Evolutionary conservation across 2,797 vertebrate species (phyloP), one percentile per base, ranked within the genome.

Genomic region (Odontamblyopus rebecca): DNA sequence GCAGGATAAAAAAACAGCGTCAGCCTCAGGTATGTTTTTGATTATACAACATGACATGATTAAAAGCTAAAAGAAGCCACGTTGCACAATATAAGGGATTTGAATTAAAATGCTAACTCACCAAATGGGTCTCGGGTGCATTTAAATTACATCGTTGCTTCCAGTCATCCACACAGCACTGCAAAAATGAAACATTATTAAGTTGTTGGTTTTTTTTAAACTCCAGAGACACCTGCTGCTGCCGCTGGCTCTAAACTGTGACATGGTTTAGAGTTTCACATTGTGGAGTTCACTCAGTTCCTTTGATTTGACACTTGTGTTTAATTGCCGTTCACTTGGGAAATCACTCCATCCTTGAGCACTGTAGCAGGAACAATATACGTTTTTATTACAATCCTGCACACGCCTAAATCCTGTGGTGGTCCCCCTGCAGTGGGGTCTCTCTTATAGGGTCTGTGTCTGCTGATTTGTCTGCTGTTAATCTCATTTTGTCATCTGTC

Each of bases 301-400:
- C 76, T 73, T 85, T 76, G 83, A 80, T 81, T 12, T 53, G 85
- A 89, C 82, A 86, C 70, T 73, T 81, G 68, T 74, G 71, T 88
- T 86, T 91, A 91, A 93, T 92, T 91, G 89, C 72, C 69, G 65
- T 74, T 87, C 82, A 51, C 85, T 76, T 75, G 86, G 83, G 84
- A 89, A 82, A 85, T 85, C 75, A 68, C 72, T 81, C 73, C 74
- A 85, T 86, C 87, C 69, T 65, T 69, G 79, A 83, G 84, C 69
- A 23, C 77, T 83, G 69, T 27, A 77, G 67, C 67, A 66, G 71
- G 67, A 81, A 75, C 65, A 74, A 69, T 62, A 48, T 64, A 29
- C 63, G 59, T 61, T 30, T 30, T 30, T 77, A 72, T 76, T 64
- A 61, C 60, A 81, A 72, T 69, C 64, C 51, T 72, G 81, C 53